Evolutionary conservation across 92 coral and sea anemone species (phyloP), one percentile per base, ranked within the genome.

Genomic region (Phymanthus crucifer): DNA sequence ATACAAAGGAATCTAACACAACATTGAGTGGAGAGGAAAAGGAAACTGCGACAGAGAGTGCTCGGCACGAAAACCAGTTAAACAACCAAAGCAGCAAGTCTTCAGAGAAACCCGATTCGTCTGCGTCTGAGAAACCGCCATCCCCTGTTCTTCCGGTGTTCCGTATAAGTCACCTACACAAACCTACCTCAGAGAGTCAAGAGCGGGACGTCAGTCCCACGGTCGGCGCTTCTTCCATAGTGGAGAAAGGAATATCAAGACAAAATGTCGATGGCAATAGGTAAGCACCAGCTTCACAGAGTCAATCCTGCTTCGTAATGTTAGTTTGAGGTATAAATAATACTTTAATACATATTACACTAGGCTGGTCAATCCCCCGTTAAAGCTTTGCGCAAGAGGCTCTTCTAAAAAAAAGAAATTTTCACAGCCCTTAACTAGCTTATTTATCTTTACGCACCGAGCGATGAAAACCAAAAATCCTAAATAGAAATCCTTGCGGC

Each of bases 161-260:
- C 57, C 78, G 84, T 19, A 35, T 80, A 18, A 80, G 47, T 8
- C 85, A 56, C 29, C 32, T 33, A 0, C 85, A 54, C 5, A 31
- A 34, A 54, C 26, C 10, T 3, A 21, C 0, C 27, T 3, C 24
- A 11, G 64, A 14, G n/a, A 24, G 64, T 8, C 24, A 14, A 54
- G 64, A 24, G 5, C 27, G 27, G 0, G 64, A 21, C n/a, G 64
- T 54, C 3, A 54, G 64, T 24, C 84, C 73, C 35, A 56, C 38
- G 32, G 66, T 11, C 18, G 47, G 52, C 32, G 23, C 24, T 12
- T 40, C 73, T 8, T 11, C 56, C 11, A n/a, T 68, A 35, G n/a
- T n/a, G n/a, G 66, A 74, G 43, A 16, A 38, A 26, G 85, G 85
- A 37, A 73, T 79, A 19, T 71, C 78, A 4, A 32, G 85, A 45